Evolutionary conservation across 2,113 vertebrate genomes (phyloP).

Genomic region (Sphaerodactylus townsendi): DNA sequence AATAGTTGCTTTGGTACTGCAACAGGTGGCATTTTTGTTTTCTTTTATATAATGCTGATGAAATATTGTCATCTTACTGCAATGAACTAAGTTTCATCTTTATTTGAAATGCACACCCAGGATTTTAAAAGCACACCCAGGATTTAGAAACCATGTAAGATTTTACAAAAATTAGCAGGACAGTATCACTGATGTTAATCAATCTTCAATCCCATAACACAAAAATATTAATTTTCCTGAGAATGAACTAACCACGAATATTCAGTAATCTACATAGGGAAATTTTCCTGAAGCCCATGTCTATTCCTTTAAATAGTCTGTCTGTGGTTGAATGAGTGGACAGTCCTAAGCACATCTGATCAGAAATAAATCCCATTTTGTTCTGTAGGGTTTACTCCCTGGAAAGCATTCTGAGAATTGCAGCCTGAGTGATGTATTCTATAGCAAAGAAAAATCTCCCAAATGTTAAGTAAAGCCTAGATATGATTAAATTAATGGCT

Average conservation of each 20-base stretch:
- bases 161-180: background rate
- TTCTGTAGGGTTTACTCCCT: too few species aligned
- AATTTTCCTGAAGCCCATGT: background rate
- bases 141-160: background rate
- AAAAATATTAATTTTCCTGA: background rate
- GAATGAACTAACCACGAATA: background rate
- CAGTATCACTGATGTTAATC: background rate
- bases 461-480: too few species aligned
- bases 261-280: background rate
- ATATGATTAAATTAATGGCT: too few species aligned
- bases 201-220: background rate
- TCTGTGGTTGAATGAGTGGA: background rate
- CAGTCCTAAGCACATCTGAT: too few species aligned
- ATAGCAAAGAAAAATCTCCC: too few species aligned
- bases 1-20: too few species aligned
- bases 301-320: background rate
- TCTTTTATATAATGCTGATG: background rate
- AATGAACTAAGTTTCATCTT: background rate
- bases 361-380: too few species aligned
- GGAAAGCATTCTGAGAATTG: too few species aligned
- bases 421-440: too few species aligned
- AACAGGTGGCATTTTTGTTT: background rate
- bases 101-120: background rate
- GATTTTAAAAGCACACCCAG: background rate
- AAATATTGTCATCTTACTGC: background rate